Conservation (phyloP, 1,140 invertebrate species). For the Pseudomyrmex sp. region DNA sequence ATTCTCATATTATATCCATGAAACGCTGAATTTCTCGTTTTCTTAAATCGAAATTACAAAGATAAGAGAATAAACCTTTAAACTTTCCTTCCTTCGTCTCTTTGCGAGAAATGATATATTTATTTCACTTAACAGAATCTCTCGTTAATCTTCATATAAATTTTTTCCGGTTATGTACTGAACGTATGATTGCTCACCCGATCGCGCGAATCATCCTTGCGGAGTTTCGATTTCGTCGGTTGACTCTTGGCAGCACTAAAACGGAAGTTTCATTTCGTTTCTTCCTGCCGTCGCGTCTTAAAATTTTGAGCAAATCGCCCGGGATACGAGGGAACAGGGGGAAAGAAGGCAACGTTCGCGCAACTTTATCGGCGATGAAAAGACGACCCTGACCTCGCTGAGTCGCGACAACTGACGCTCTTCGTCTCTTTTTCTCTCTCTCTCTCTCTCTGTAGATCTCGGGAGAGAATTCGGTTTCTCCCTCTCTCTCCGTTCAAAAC, state of each 20-base stretch:
- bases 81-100: background rate
- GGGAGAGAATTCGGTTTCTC: slow-evolving; percentile 56
- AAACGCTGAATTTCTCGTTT: slow-evolving; percentile 17
- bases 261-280: slow-evolving; percentile 58
- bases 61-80: background rate
- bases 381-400: slow-evolving; percentile 68
- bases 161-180: slow-evolving; percentile 1
- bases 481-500: background rate
- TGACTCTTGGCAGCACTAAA: slow-evolving; percentile 35
- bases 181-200: slow-evolving; percentile 13
- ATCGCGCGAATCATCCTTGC: slow-evolving; percentile 16
- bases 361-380: slow-evolving; percentile 63
- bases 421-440: background rate
- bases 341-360: slow-evolving; percentile 23
- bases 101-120: background rate
- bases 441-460: slow-evolving; percentile 30
- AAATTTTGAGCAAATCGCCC: slow-evolving; percentile 52
- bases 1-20: too few relatives aligned
- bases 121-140: slow-evolving; percentile 11
- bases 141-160: background rate
- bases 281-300: slow-evolving; percentile 40
- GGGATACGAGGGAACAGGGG: slow-evolving; percentile 12
- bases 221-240: slow-evolving; percentile 50
- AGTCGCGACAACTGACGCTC: slow-evolving; percentile 53
- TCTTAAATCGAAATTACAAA: background rate